Conservation (phyloP, 2,888 invertebrate genomes). For the Allacma fusca region DNA sequence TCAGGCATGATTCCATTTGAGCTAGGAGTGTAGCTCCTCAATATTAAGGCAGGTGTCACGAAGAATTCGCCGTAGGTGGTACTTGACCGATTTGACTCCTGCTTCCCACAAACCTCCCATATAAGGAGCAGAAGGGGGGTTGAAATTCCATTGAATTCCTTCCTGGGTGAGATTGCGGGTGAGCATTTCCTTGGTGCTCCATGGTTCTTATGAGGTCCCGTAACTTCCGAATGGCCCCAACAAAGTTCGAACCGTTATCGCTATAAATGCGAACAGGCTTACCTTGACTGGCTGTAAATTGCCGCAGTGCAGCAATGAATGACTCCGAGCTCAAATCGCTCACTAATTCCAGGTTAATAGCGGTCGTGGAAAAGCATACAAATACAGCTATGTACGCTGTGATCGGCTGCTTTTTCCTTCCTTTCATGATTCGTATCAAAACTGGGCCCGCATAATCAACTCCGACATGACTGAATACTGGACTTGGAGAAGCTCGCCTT, state of each 20-base stretch:
- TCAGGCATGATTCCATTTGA: constrained; percentile 5
- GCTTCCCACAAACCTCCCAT: constrained; percentile 13
- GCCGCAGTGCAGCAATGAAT: neutral
- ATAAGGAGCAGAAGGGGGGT: neutral
- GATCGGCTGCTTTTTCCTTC: neutral
- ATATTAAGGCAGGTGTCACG: no score
- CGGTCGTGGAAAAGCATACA: neutral
- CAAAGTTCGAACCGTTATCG: constrained; percentile 9
- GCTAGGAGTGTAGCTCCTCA: neutral
- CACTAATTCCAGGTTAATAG: neutral
- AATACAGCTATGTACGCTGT: neutral
- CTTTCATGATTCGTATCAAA: neutral
- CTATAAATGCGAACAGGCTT: neutral
- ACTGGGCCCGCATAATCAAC: neutral
- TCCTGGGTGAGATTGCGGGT: neutral
- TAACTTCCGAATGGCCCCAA: neutral
- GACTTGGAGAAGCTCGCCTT: neutral
- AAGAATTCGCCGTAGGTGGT: neutral
- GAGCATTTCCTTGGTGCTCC: neutral
- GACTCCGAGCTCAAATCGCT: neutral
- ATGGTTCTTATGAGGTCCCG: neutral
- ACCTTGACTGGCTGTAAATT: neutral
- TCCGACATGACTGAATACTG: neutral
- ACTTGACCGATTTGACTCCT: no score
- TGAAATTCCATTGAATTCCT: neutral